Evolutionary conservation across 2,888 invertebrate genomes (phyloP), one percentile per base, ranked within the genome.

Genomic region (Lithophane semibrunnea): DNA sequence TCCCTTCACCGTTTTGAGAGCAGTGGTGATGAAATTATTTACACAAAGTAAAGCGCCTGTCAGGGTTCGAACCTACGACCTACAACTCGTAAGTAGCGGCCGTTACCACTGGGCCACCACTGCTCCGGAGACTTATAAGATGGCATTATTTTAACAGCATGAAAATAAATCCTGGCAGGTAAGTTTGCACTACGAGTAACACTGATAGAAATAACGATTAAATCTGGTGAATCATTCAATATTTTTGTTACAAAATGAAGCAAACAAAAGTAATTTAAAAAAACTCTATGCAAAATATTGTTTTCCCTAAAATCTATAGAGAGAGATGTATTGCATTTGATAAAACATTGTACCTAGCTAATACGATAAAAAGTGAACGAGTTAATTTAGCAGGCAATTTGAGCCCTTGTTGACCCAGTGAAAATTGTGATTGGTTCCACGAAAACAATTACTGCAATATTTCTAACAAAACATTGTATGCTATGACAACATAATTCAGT

Each of bases 381-480:
- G 73, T 83, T 66, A 52, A 66, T 83, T 78, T 58, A 44, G 24
- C 29, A 56, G 18, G 58, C 77, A 73, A 83, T 81, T 81, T 72
- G 49, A 61, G 29, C 49, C 54, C 58, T 79, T 84, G 64, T 71
- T 82, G 74, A 79, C 75, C 44, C 47, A 64, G 1, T 47, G 66
- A 37, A 71, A 49, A 75, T 56, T 71, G 60, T 75, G 82, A 83
- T 82, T 79, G 84, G 60, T 79, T 84, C 82, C 63, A 61, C 84
- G 84, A 74, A 82, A 82, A 83, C 67, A 79, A 82, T 83, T 64
- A 79, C 49, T 71, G 79, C 84, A 44, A 70, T 74, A 71, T 70
- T 78, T 82, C 61, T 73, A 73, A 60, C 37, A 56, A 58, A 60
- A 61, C 47, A 52, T 74, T 47, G 79, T 60, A 49, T 29, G 77